These are phyloP conservation scores for Ferrisia virgata DNA, from an alignment of 2,888 invertebrate genomes.

Conservation along the genomic window DNA sequence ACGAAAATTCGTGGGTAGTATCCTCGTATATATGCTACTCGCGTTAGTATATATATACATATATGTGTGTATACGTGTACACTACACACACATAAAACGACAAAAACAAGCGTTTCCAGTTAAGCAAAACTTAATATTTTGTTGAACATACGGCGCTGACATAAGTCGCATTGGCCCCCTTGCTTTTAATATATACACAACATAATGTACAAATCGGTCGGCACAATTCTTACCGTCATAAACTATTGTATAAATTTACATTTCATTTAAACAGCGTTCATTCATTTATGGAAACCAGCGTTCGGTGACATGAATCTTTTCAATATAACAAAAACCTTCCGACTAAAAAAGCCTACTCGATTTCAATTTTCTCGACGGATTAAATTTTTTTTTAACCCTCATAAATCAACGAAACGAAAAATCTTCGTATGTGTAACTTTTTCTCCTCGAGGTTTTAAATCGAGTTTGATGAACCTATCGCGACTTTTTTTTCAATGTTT, in stretches of 20 bases:
- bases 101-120: conserved; percentile 30
- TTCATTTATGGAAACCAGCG: neutral
- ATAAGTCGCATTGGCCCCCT: conserved; percentile 1
- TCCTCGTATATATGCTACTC: too few species aligned
- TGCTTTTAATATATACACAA: neutral
- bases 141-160: conserved; percentile 34
- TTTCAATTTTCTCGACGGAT: conserved; percentile 3
- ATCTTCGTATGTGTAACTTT: neutral
- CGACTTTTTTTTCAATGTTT: neutral
- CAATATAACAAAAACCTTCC: neutral
- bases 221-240: conserved; percentile 13
- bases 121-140: conserved; percentile 33
- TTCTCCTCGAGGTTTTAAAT: neutral
- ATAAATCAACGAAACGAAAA: neutral
- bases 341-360: neutral
- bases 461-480: neutral
- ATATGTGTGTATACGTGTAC: neutral
- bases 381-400: neutral
- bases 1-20: neutral
- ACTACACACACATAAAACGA: too few species aligned
- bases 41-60: neutral
- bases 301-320: conserved; percentile 2
- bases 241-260: conserved; percentile 37
- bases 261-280: conserved; percentile 22
- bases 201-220: conserved; percentile 25